Percentiles rank a stretch among this genome's conserved stretches.
Evolutionary conservation across 2,797 vertebrate genomes (phyloP).

Genomic region (Notolepis coatsorum): DNA sequence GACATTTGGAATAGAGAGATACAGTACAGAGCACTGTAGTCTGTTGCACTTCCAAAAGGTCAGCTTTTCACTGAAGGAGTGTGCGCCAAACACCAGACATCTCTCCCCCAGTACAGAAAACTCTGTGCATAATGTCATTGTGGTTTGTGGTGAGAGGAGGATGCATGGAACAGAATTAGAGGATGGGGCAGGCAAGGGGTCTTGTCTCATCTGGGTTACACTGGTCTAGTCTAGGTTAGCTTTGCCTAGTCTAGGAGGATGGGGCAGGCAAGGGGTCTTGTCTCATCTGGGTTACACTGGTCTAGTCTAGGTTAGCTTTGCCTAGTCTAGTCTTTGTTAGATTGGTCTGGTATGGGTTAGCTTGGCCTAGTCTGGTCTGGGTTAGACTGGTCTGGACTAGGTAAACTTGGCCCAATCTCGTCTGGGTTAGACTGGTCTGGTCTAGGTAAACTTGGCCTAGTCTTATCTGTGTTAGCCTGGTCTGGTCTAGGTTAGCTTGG

Average conservation of each 20-base stretch:
- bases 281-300: background rate
- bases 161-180: background rate
- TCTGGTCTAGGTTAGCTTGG: conserved; percentile 11
- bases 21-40: conserved; percentile 54
- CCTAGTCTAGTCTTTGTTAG: conserved; percentile 8
- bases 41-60: conserved; percentile 68
- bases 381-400: no score
- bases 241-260: conserved; percentile 7
- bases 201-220: background rate
- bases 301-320: background rate
- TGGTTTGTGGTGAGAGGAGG: background rate
- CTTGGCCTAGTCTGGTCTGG: no score
- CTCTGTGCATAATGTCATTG: conserved; percentile 2
- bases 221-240: background rate
- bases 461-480: conserved; percentile 36
- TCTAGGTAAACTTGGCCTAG: conserved; percentile 18
- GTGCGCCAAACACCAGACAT: conserved; percentile 35
- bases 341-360: background rate
- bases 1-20: conserved; percentile 72
- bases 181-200: conserved; percentile 8
- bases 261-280: conserved; percentile 4
- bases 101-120: conserved; percentile 16
- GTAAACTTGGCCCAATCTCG: no score
- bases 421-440: conserved; percentile 10
- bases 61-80: conserved; percentile 62